Base-by-base conservation (phyloP, 1,140 invertebrate species). In the Lepidurus couesii region DNA sequence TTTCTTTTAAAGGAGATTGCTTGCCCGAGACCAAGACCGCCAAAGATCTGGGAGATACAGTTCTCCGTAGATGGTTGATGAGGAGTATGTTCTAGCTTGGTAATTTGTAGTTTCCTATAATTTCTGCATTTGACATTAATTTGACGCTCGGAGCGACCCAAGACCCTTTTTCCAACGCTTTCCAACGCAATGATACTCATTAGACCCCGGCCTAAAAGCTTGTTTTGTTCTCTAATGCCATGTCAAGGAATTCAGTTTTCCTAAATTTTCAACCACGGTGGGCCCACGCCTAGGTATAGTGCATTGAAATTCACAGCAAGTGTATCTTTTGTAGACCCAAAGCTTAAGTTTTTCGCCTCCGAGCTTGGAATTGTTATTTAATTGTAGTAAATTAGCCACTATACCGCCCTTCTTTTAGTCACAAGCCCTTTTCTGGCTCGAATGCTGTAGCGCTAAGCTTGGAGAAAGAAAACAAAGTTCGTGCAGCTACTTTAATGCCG, bases 101-200 rank as follows among this genome's bases (percentile, higher is more conserved):
- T 26, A 26, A 26, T 26, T 26, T 26, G 26, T 26, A 26, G 26
- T 26, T 26, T 26, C 26, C 26, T 26, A 26, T 26, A 26, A 26
- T 26, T 26, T 26, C 26, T 26, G 26, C 26, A 26, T 1, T 26
- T 26, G 26, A 65, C 47, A n/a, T 65, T 65, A 65, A 65, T 65
- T 65, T 21, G 47, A 65, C 11, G 47, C 47, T 65, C 6, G 9
- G 9, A 21, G 47, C 47, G 47, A 1, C 21, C 21, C 47, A 6
- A 6, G 47, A 6, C 47, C 47, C 47, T 65, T 65, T 21, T 21
- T 13, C 11, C 6, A 9, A 13, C 6, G 47, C 47, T 13, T 26
- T 26, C 26, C 26, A 65, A 21, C 47, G 47, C 47, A 65, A 65
- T 65, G 47, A 65, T 65, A 65, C 47, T 65, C 47, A 65, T 65